Evolutionary conservation across 2,888 invertebrate species (phyloP).

Genomic region (Lysandra coridon): DNA sequence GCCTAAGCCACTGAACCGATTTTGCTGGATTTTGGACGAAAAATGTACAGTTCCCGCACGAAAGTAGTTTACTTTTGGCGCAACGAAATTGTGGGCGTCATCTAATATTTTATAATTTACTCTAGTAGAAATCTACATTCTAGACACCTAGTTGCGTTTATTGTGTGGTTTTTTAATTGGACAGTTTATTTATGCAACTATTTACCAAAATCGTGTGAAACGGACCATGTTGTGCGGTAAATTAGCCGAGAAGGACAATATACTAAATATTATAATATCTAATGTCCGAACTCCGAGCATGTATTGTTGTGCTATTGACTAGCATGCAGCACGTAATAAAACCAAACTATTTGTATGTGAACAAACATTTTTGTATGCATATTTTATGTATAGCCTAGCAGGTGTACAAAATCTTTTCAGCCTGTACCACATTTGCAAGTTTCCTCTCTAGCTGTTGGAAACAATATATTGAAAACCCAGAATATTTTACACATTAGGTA

Average conservation of each 20-base stretch:
- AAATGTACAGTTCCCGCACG: too few relatives aligned
- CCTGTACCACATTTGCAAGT: too few relatives aligned
- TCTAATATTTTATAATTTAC: too few relatives aligned
- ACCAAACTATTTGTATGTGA: not conserved
- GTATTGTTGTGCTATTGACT: not conserved
- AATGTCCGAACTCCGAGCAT: not conserved
- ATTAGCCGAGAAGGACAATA: constrained; percentile 5
- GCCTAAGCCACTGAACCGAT: too few relatives aligned
- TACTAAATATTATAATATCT: not conserved
- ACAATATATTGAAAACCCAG: too few relatives aligned
- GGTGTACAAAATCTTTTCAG: too few relatives aligned
- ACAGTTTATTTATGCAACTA: not conserved
- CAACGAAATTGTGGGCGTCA: too few relatives aligned
- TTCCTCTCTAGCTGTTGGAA: too few relatives aligned
- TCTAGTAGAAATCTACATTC: not conserved
- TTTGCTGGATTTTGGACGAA: too few relatives aligned
- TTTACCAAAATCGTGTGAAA: constrained; percentile 8
- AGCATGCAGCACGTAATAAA: not conserved
- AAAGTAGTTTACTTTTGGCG: too few relatives aligned
- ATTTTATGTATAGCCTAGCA: not conserved
- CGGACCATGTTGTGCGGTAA: not conserved
- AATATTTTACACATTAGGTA: too few relatives aligned
- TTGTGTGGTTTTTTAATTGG: not conserved
- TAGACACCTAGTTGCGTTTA: not conserved
- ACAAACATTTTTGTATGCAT: not conserved